phyloP scores from a whole-genome alignment of 2,888 invertebrate species.

The Leptopilina drosophilae region DNA sequence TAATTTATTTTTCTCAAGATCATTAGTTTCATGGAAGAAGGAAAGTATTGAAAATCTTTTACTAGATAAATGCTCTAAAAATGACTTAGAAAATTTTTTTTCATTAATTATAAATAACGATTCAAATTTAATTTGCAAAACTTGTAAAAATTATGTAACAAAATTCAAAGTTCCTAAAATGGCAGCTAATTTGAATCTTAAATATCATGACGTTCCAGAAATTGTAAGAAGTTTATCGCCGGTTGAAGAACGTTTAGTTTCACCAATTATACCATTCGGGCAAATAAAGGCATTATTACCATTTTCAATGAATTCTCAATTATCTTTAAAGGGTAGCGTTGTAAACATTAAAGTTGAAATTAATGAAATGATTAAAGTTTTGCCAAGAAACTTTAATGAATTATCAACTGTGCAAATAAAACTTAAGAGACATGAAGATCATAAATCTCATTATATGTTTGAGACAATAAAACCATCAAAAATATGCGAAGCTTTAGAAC shows the following conservation, averaged over 20 bases:
- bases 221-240: constrained; percentile 55
- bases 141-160: constrained; percentile 34
- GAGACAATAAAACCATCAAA: constrained; percentile 61
- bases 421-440: constrained; percentile 62
- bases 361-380: constrained; percentile 48
- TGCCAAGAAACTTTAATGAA: constrained; percentile 56
- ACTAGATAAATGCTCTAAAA: not conserved
- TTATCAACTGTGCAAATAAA: constrained; percentile 62
- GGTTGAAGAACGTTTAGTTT: constrained; percentile 69
- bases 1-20: constrained; percentile 36
- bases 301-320: constrained; percentile 63
- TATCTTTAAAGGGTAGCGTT: constrained; percentile 65
- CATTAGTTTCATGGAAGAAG: constrained; percentile 13
- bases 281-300: constrained; percentile 65
- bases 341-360: constrained; percentile 56
- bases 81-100: constrained; percentile 31
- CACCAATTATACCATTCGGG: constrained; percentile 70
- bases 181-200: constrained; percentile 49
- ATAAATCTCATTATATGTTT: constrained; percentile 62
- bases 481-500: constrained; percentile 47
- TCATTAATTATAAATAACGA: constrained; percentile 11
- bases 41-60: not conserved
- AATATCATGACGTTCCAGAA: constrained; percentile 57
- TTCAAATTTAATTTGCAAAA: constrained; percentile 42
- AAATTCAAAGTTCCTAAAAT: constrained; percentile 44